phyloP scores from a whole-genome alignment of 2,113 vertebrate species.

The Synodontis membranacea region DNA sequence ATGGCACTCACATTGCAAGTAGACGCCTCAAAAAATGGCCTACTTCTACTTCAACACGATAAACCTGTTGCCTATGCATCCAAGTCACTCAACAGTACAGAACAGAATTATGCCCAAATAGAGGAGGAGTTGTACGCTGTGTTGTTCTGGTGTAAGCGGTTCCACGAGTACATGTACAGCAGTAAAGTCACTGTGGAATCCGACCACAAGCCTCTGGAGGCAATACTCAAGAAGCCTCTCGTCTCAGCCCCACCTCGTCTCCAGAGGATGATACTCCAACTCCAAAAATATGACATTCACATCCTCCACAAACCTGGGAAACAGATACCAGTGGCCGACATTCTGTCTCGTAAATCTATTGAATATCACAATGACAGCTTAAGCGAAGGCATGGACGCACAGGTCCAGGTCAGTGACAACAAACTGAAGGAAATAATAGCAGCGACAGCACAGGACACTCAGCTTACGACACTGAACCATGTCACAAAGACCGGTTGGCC shows the following conservation, averaged over 20 bases:
- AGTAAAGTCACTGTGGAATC: conserved; percentile 17
- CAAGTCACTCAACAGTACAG: too few relatives aligned
- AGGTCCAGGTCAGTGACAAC: neutral
- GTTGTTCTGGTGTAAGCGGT: conserved; percentile 25
- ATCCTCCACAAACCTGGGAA: conserved; percentile 34
- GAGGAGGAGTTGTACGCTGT: conserved; percentile 12
- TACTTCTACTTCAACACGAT: too few relatives aligned
- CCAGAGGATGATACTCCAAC: conserved; percentile 46
- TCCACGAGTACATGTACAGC: conserved; percentile 41
- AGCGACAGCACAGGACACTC: conserved; percentile 12
- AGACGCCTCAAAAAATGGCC: too few relatives aligned
- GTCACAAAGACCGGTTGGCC: neutral
- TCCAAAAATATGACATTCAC: conserved; percentile 27
- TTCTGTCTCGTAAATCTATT: conserved; percentile 5
- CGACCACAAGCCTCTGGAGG: conserved; percentile 45
- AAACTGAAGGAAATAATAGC: conserved; percentile 4
- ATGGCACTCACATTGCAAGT: too few relatives aligned
- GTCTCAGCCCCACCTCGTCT: conserved; percentile 23
- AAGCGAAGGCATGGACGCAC: conserved; percentile 14
- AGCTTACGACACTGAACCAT: neutral
- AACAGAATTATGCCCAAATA: too few relatives aligned
- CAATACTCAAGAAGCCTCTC: conserved; percentile 29
- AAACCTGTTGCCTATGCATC: too few relatives aligned
- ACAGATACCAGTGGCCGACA: conserved; percentile 36
- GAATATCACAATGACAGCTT: neutral